Percentiles rank a stretch among this genome's conserved stretches.
phyloP scores from a whole-genome alignment of 2,113 vertebrate genomes.

The Junco hyemalis region DNA sequence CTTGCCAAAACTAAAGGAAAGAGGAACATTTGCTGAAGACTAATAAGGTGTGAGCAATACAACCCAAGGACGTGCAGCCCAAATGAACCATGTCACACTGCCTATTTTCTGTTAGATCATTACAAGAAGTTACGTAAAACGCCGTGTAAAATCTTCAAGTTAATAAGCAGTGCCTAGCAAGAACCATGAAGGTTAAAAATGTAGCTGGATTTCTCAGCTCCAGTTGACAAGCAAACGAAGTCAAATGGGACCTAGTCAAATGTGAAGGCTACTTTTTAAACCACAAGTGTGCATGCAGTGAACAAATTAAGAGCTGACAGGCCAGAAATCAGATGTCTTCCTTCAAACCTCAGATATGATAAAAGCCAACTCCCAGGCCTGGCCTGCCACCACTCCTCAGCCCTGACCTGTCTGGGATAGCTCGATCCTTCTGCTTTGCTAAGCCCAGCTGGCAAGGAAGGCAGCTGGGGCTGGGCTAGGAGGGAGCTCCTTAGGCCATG shows the following conservation, averaged over 20 bases:
- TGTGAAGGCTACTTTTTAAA: neutral
- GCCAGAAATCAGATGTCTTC: neutral
- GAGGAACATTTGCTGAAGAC: slow-evolving; percentile 60
- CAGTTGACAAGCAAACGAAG: neutral
- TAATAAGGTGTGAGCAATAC: slow-evolving; percentile 43
- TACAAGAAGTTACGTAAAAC: neutral
- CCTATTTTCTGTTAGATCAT: slow-evolving; percentile 2
- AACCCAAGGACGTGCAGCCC: slow-evolving; percentile 33
- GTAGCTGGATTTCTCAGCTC: neutral
- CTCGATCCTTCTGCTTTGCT: neutral
- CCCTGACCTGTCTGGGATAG: neutral
- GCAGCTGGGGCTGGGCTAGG: neutral
- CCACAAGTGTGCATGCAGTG: neutral
- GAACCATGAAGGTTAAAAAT: neutral
- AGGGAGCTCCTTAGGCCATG: neutral
- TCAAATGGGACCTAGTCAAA: neutral
- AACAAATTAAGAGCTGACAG: neutral
- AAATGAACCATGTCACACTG: neutral
- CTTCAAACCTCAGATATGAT: neutral
- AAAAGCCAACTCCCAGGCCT: neutral
- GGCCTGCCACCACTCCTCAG: neutral
- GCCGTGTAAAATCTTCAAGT: neutral
- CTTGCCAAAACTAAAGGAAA: slow-evolving; percentile 73
- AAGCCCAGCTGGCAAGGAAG: neutral
- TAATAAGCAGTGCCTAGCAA: neutral